Conservation (phyloP, 2,113 vertebrate species). For the Psammodynastes pulverulentus region DNA sequence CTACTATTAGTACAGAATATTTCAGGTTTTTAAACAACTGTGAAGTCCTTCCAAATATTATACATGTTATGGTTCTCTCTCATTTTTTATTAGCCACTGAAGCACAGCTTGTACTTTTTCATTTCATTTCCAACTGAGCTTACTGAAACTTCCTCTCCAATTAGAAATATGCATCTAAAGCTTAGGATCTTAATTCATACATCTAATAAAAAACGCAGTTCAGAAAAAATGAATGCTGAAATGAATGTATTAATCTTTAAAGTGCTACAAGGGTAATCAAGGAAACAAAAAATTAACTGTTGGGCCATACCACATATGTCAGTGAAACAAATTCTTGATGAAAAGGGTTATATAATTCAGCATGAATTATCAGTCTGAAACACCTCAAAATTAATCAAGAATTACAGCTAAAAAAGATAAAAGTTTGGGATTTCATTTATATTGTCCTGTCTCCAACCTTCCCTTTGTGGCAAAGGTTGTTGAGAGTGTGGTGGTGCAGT, state of each 20-base stretch:
- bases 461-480: too few relatives aligned
- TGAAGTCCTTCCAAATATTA: background rate
- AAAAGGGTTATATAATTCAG: background rate
- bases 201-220: background rate
- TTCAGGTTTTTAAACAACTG: background rate
- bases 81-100: background rate
- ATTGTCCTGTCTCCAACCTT: too few relatives aligned
- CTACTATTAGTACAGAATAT: background rate
- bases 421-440: background rate
- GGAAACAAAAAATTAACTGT: too few relatives aligned
- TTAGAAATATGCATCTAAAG: background rate
- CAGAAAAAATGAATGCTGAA: background rate
- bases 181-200: background rate
- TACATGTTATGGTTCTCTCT: background rate
- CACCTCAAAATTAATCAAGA: background rate
- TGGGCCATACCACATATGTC: background rate
- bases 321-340: background rate
- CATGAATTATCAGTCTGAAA: background rate
- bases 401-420: background rate
- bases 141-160: background rate
- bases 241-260: background rate
- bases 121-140: background rate
- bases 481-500: too few relatives aligned
- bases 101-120: background rate
- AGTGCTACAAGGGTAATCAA: background rate